These are phyloP conservation scores for Anomalospiza imberbis DNA, from an alignment of 2,797 vertebrate genomes.

Conservation along the genomic window DNA sequence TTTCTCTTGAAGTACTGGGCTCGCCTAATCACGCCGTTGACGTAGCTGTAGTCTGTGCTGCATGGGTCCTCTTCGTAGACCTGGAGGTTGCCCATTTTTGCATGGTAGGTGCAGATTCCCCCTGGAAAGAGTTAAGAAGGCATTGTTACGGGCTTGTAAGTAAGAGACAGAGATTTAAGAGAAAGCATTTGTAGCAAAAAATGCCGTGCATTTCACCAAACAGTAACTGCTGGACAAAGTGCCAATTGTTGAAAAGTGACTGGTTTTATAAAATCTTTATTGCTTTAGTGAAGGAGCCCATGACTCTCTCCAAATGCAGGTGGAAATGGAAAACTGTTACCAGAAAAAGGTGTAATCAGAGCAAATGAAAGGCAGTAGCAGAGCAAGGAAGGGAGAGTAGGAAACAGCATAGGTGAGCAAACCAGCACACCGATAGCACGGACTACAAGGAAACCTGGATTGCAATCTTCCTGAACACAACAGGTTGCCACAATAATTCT, in stretches of 20 bases:
- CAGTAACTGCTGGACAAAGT: neutral
- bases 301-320: neutral
- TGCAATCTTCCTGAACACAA: neutral
- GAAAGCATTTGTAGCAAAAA: neutral
- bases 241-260: neutral
- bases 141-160: neutral
- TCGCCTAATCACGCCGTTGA: conserved; percentile 14
- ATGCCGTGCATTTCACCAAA: neutral
- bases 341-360: neutral
- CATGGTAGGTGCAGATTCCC: conserved; percentile 51
- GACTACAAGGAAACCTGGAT: neutral
- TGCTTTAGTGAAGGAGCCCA: neutral
- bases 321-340: neutral
- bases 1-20: conserved; percentile 52
- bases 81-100: neutral
- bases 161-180: neutral
- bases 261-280: neutral
- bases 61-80: conserved; percentile 38
- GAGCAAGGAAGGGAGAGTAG: neutral
- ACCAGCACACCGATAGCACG: accelerated
- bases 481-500: neutral
- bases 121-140: conserved; percentile 20
- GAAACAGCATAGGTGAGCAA: neutral
- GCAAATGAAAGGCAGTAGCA: neutral
- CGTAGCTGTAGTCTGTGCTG: neutral